Evolutionary conservation across 2,113 vertebrate species (phyloP), one percentile per base, ranked within the genome.

Genomic region (Suncus etruscus): DNA sequence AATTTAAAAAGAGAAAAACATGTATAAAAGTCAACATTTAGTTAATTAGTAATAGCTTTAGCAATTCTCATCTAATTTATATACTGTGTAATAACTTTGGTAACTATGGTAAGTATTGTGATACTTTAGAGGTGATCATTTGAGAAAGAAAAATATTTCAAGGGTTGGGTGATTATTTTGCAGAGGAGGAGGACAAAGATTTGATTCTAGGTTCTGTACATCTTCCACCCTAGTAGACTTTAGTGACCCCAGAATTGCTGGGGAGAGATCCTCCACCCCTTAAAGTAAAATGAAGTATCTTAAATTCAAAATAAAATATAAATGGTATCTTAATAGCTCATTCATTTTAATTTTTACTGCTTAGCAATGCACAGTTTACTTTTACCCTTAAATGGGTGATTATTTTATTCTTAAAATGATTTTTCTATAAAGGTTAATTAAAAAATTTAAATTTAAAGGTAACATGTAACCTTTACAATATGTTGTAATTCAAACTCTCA

Each of bases 201-300:
- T 61, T 61, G 58, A 22, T 61, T 61, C 58, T 61, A 16, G 15
- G 58, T 16, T 20, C 58, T 61, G 18, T 61, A 61, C 18, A 22
- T 5, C 58, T 16, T 61, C 58, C 18, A 6, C 3, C 7, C 58
- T 6, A 61, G 58, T 16, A 61, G 14, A 61, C 58, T 20, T 20
- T 18, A 20, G 58, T 61, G 58, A 16, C 58, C 58, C 58, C 58
- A 18, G 22, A 2, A 18, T 6, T 61, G 18, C 4, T 22, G 16
- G 58, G 18, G 15, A 61, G 15, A 61, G 58, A 20, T 20, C 8
- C 58, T 61, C 58, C 22, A 20, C 18, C 58, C 16, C 18, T 5
- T 20, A 61, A 61, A 61, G 58, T 83, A 85, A 93, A 78, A 91
- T 73, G 39, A 87, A 9, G 20, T 75, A 66, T 69, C n/a, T 90